Base-by-base conservation (phyloP, 2,113 vertebrate species). In the Petromus typicus region DNA sequence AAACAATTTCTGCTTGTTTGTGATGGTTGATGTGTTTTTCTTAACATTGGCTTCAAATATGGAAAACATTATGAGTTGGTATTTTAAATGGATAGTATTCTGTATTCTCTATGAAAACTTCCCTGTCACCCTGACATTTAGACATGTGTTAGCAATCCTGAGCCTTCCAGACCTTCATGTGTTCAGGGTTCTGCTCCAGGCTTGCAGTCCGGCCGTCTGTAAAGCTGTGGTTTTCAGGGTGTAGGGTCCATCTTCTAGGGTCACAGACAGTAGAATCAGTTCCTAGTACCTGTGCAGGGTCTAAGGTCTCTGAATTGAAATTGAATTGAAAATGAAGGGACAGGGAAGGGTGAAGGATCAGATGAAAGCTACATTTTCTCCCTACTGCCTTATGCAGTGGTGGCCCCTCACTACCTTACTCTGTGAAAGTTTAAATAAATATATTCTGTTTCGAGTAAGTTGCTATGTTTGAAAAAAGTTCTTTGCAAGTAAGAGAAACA, bases 351-450 rank as follows among this genome's bases (percentile, higher is more conserved):
- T n/a, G 27, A 27, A n/a, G 25, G 75, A 66, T 61, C 25, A 54
- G 73, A 57, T 4, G 0, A 0, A 57, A 30, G 20, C 45, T 81
- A 2, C 7, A 20, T 40, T 25, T 54, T 84, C 40, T 83, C 69
- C 59, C 57, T 45, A 25, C 34, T 71, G n/a, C 25, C 75, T 8
- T 59, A 7, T 43, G 43, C 59, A 54, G 22, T 69, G 34, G 56
- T 63, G n/a, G 81, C 22, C 14, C 16, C n/a, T 48, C 45, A 48
- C 27, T 10, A 14, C 17, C 54, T 25, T 23, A 27, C 57, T 27
- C 40, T 63, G 85, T 43, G 86, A 59, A 84, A n/a, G 17, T 96
- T 89, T 90, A 81, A 81, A 56, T 90, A 81, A 81, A 56, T 23
- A 81, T 78, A n/a, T 34, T 69, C 12, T 89, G 40, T 93, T 63